A percentile compares a stretch with the other conserved stretches of the same genome.
Evolutionary conservation across 2,113 vertebrate species (phyloP).

Genomic region (Serranochromis macrocephalus): DNA sequence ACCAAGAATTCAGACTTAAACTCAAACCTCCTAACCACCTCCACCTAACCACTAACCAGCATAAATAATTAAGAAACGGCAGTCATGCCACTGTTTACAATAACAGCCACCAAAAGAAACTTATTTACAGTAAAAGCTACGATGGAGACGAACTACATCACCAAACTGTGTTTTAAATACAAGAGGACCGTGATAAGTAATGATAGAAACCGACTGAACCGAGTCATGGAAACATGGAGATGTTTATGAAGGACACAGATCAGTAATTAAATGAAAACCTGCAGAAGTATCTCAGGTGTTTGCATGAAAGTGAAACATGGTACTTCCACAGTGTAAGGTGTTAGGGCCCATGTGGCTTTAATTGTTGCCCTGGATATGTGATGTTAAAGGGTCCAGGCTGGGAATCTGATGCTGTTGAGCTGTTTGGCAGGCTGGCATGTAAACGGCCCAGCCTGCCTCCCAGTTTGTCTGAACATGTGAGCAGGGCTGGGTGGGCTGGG

Average conservation of each 20-base stretch:
- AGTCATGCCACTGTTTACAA: neutral
- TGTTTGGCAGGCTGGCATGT: neutral
- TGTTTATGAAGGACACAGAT: neutral
- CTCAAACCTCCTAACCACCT: neutral
- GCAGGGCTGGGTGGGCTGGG: neutral
- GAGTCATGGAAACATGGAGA: neutral
- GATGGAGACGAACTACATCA: neutral
- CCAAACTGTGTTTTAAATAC: neutral
- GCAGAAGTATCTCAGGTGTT: neutral
- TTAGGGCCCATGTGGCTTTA: neutral
- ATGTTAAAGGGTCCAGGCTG: neutral
- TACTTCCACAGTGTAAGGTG: neutral
- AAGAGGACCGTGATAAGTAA: rapidly evolving
- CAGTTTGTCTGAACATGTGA: neutral
- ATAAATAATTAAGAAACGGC: neutral
- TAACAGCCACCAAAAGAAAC: neutral
- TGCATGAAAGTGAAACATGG: neutral
- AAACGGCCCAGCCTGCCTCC: neutral
- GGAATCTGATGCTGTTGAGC: neutral
- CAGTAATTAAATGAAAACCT: neutral
- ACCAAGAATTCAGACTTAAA: neutral
- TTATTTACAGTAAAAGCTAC: rapidly evolving
- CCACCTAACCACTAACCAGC: neutral
- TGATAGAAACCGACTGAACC: neutral
- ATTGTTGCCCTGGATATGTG: neutral